A percentile compares a stretch with the other conserved stretches of the same genome.
Evolutionary conservation across 2,888 invertebrate genomes (phyloP).

Genomic region (Endotricha flammealis): DNA sequence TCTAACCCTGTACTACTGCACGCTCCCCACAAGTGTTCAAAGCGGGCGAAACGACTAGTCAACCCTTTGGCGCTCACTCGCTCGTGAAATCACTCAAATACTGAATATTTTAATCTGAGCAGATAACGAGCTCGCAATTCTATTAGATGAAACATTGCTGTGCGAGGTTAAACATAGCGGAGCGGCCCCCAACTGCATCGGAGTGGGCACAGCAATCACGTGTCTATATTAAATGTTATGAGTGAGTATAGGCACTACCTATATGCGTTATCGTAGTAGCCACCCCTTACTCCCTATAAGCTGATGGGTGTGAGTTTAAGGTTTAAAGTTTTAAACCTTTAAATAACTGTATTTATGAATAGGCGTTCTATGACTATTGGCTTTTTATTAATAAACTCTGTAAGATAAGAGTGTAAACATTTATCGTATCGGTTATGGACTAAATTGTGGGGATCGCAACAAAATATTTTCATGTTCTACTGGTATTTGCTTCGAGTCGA

Average conservation of each 20-base stretch:
- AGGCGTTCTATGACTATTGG: no score
- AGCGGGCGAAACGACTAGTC: constrained; percentile 74
- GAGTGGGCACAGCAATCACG: constrained; percentile 14
- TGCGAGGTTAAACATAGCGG: constrained; percentile 62
- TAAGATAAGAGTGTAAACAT: no score
- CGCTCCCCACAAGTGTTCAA: constrained; percentile 73
- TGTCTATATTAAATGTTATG: constrained; percentile 12
- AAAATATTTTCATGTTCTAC: no score
- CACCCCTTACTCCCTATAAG: no score
- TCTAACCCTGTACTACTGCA: constrained; percentile 36
- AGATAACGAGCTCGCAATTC: constrained; percentile 78
- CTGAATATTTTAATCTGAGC: constrained; percentile 79
- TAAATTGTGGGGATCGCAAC: no score
- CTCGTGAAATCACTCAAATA: constrained; percentile 79
- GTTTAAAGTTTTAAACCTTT: no score
- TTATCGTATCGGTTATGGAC: no score
- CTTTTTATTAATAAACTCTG: no score
- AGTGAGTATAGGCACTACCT: neutral
- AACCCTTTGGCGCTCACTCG: constrained; percentile 77
- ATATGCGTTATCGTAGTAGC: neutral
- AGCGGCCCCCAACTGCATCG: constrained; percentile 36
- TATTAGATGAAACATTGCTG: constrained; percentile 76
- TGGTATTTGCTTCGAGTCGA: no score
- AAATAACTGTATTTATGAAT: no score
- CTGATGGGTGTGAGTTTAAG: no score